phyloP scores from a whole-genome alignment of 2,888 invertebrate species.

The Phortica magna region DNA sequence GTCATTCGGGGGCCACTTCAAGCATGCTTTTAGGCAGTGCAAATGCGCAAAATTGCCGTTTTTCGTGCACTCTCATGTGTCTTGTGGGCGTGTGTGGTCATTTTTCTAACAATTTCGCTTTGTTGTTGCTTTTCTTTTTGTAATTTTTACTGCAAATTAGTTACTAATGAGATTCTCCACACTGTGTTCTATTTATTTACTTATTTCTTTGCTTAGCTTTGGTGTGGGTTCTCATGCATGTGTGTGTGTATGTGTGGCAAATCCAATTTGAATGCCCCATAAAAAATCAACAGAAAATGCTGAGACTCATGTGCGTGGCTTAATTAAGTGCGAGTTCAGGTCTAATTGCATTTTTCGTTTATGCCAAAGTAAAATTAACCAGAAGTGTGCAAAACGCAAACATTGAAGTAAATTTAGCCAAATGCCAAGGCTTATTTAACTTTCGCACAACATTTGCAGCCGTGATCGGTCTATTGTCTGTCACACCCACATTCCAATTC shows the following conservation, averaged over 20 bases:
- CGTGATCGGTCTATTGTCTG: background rate
- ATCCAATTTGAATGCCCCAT: conserved; percentile 14
- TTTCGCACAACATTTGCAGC: background rate
- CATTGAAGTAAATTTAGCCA: background rate
- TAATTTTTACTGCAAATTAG: conserved; percentile 69
- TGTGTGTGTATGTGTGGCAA: background rate
- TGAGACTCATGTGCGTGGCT: background rate
- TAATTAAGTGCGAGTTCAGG: conserved; percentile 14
- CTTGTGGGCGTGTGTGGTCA: conserved; percentile 63
- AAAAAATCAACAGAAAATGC: conserved; percentile 11
- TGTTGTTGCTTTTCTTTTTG: background rate
- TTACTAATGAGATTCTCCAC: conserved; percentile 58
- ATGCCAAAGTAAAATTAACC: conserved; percentile 31
- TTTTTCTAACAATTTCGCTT: conserved; percentile 50
- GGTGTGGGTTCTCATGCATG: too few species aligned
- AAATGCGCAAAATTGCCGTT: conserved; percentile 52
- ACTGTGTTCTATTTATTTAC: background rate
- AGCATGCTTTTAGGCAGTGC: conserved; percentile 17
- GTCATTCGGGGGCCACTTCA: background rate
- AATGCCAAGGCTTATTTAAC: too few species aligned
- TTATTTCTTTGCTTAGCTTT: background rate
- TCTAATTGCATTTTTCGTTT: background rate
- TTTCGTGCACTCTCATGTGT: background rate
- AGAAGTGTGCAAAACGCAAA: background rate
- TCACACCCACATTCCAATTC: background rate